A percentile compares a stretch with the other conserved stretches of the same genome.
Conservation (phyloP, 1,140 invertebrate species). For the Habropoda laboriosa region DNA sequence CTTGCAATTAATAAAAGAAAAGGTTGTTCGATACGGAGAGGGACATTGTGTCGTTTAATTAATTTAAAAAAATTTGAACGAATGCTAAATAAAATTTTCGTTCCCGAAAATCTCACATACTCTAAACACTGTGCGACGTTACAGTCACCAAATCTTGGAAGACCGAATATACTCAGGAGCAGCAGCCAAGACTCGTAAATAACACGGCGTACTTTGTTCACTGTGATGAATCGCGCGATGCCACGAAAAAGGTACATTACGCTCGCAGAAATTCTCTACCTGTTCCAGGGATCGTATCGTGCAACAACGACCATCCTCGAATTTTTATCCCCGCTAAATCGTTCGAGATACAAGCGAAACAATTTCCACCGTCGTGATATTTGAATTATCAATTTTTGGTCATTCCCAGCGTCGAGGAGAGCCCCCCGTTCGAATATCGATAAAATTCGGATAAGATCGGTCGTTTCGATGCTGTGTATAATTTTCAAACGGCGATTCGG, state of each 20-base stretch:
- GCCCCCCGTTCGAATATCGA: background rate
- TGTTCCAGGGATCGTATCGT: no score
- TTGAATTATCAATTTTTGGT: conserved; percentile 14
- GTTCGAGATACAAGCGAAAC: background rate
- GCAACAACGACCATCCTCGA: no score
- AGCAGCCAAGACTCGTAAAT: background rate
- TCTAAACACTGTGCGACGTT: no score
- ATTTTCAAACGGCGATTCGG: background rate
- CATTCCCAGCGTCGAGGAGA: background rate
- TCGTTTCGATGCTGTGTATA: background rate
- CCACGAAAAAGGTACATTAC: no score
- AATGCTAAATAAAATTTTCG: no score
- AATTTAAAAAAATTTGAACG: no score
- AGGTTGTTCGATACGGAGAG: no score
- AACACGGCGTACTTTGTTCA: background rate
- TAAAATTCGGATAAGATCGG: background rate
- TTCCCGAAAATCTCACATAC: no score
- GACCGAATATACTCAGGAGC: background rate
- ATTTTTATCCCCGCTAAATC: no score
- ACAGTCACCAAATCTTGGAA: background rate
- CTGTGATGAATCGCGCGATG: background rate
- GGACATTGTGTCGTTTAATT: no score
- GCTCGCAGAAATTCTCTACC: background rate
- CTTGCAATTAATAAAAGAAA: no score
- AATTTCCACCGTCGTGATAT: background rate